Conservation (phyloP, 2,113 vertebrate genomes). For the Alces alces region DNA sequence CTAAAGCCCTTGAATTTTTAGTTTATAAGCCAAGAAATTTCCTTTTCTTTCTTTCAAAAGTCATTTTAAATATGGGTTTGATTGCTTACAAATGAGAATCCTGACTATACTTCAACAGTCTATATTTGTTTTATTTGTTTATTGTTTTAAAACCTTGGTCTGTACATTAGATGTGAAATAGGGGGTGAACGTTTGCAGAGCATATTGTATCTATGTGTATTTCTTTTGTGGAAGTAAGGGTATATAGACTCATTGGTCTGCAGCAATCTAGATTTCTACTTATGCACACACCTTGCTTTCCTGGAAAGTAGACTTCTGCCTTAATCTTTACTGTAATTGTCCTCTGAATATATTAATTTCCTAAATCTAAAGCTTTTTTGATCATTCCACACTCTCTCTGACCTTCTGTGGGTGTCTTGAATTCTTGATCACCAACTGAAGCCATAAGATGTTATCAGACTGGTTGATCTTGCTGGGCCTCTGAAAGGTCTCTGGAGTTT, state of each 20-base stretch:
- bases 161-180: neutral
- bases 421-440: neutral
- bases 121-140: neutral
- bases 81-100: constrained; percentile 18
- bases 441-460: neutral
- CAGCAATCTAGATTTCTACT: neutral
- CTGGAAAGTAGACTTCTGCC: neutral
- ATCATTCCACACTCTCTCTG: neutral
- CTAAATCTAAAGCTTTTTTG: neutral
- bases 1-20: neutral
- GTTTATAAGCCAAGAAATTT: neutral
- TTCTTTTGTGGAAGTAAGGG: neutral
- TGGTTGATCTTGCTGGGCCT: neutral
- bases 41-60: neutral
- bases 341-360: neutral
- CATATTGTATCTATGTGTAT: neutral
- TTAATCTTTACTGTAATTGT: neutral
- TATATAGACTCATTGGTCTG: neutral
- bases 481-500: neutral
- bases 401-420: neutral
- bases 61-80: neutral
- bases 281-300: neutral
- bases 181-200: neutral
- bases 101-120: neutral
- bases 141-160: neutral